These are phyloP conservation scores for Tinea semifulvella DNA, from an alignment of 2,888 invertebrate species.

Conservation along the genomic window DNA sequence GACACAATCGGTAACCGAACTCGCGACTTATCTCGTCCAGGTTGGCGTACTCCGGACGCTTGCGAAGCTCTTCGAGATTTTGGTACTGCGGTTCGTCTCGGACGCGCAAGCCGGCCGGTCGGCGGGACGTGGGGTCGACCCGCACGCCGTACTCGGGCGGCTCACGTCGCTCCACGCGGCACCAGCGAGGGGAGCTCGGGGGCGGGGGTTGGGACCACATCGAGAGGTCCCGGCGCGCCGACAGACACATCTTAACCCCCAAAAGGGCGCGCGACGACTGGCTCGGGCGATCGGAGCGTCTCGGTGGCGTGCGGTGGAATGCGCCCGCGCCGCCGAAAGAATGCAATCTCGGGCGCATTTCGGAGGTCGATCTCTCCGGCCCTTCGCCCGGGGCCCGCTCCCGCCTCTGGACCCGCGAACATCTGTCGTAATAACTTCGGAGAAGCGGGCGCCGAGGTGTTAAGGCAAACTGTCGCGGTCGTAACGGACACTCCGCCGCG, in stretches of 20 bases:
- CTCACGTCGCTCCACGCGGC: constrained; percentile 51
- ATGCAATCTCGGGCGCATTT: constrained; percentile 68
- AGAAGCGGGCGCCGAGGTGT: constrained; percentile 43
- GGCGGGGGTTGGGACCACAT: constrained; percentile 64
- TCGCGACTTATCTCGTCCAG: constrained; percentile 61
- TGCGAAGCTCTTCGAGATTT: constrained; percentile 54
- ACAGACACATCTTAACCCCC: constrained; percentile 65
- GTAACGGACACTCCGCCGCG: constrained; percentile 40
- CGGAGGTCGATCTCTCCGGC: constrained; percentile 66
- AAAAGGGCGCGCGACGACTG: constrained; percentile 66
- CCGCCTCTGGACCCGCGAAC: constrained; percentile 52
- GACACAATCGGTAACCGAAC: constrained; percentile 60
- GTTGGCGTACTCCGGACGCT: constrained; percentile 60
- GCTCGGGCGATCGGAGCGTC: constrained; percentile 57
- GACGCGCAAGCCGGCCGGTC: constrained; percentile 44
- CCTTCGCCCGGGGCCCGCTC: constrained; percentile 40
- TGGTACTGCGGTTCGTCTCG: constrained; percentile 55
- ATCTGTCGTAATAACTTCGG: constrained; percentile 50
- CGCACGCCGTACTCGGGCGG: constrained; percentile 49
- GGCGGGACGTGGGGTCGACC: constrained; percentile 44
- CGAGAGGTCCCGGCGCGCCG: constrained; percentile 57
- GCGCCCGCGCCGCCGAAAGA: constrained; percentile 67
- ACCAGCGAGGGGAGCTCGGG: constrained; percentile 39
- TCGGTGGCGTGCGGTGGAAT: constrained; percentile 63
- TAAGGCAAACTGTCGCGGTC: constrained; percentile 31